Percentiles rank a stretch among this genome's conserved stretches.
These are phyloP conservation scores for Micromussa lordhowensis DNA, from an alignment of 92 coral and sea anemone species.

Conservation along the genomic window DNA sequence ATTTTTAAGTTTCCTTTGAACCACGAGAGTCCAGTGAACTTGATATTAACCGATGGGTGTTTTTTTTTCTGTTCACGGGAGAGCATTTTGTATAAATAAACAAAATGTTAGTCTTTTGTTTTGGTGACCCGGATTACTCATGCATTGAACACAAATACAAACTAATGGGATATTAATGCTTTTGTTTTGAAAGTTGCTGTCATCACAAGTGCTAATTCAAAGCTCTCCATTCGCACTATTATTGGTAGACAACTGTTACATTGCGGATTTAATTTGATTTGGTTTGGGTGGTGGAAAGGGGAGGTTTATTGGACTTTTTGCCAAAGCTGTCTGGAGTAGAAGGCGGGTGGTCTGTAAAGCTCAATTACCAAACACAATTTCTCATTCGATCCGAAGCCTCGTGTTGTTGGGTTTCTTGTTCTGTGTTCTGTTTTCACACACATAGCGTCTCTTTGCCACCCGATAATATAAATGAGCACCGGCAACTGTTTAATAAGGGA, in stretches of 20 bases:
- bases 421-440: no score
- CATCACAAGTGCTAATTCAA: not conserved
- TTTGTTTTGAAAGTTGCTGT: slow-evolving; percentile 1
- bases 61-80: not conserved
- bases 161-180: not conserved
- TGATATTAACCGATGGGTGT: not conserved
- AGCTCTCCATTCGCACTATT: not conserved
- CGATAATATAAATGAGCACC: no score
- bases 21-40: not conserved
- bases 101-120: not conserved
- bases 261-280: not conserved
- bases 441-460: no score
- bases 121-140: not conserved
- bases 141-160: not conserved
- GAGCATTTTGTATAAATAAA: not conserved
- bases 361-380: no score
- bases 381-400: no score
- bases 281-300: not conserved
- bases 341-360: not conserved
- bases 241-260: not conserved
- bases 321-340: not conserved
- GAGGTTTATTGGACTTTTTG: not conserved
- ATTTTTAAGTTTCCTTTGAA: not conserved
- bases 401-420: no score
- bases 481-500: no score